Evolutionary conservation across 2,888 invertebrate species (phyloP).

Genomic region (Drosophila rellima): DNA sequence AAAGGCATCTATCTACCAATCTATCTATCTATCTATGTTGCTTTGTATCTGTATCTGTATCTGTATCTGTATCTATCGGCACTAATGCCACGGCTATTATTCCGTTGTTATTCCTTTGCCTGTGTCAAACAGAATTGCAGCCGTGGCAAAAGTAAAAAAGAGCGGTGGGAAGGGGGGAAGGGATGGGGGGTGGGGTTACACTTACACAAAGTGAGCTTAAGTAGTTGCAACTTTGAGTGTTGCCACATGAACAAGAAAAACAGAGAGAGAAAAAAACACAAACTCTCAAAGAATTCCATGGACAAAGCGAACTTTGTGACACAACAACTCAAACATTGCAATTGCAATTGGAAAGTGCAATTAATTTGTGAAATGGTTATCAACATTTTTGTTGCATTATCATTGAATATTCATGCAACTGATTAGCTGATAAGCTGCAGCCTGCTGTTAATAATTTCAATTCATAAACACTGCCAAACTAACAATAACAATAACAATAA

Average conservation of each 20-base stretch:
- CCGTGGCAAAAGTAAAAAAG: neutral
- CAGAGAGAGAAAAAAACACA: neutral
- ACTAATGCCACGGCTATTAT: conserved; percentile 74
- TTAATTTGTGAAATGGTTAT: conserved; percentile 44
- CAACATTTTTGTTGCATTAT: conserved; percentile 8
- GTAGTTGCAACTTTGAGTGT: conserved; percentile 61
- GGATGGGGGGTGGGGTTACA: too few relatives aligned
- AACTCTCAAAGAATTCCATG: conserved; percentile 51
- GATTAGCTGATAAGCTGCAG: conserved; percentile 60
- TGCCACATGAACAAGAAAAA: conserved; percentile 9
- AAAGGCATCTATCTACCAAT: conserved; percentile 72
- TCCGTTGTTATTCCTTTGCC: conserved; percentile 65
- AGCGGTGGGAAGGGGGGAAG: neutral
- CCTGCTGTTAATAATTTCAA: conserved; percentile 33
- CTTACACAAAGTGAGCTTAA: conserved; percentile 63
- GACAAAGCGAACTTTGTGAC: conserved; percentile 52
- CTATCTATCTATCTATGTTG: conserved; percentile 37
- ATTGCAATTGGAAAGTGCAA: conserved; percentile 17
- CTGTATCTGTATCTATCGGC: conserved; percentile 35
- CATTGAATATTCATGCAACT: conserved; percentile 43
- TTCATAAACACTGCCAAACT: conserved; percentile 19
- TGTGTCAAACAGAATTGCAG: conserved; percentile 44
- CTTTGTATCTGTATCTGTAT: conserved; percentile 27
- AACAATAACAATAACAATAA: conserved; percentile 3
- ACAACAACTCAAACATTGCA: neutral